Evolutionary conservation across 2,888 invertebrate genomes (phyloP), one percentile per base, ranked within the genome.

Genomic region (Ephialtes manifestator): DNA sequence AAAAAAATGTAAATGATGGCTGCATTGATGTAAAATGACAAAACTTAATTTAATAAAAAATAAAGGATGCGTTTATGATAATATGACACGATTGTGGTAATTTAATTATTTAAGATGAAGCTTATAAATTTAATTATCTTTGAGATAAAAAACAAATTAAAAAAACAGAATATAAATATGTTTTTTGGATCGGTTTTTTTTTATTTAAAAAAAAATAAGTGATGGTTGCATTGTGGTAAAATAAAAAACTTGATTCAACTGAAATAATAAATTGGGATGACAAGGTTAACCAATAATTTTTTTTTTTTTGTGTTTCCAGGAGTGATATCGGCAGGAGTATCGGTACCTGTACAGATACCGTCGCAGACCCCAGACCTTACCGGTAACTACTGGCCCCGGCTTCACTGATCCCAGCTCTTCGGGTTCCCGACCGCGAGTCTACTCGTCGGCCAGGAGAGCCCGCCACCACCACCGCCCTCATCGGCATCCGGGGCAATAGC

Each of bases 361-460:
- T 98, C 97, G 90, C 97, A 97, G 94, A 96, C 96, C 90, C 96
- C 97, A 87, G 97, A 97, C 94, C 95, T 97, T 94, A 95, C 97
- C 89, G 95, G 95, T 85, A 98, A 97, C 95, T 98, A 98, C 95
- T 98, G 98, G 98, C 97, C 98, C 51, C 95, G 98, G 94, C 96
- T 98, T 94, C 98, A 97, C 97, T 97, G 98, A 98, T 98, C 97
- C 95, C 97, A 97, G 96, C 97, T 97, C 92, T 97, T 97, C 96
- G 97, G 97, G 96, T 97, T 97, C 95, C 96, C 97, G 93, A 96
- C 97, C 95, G 96, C 95, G 94, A 95, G 97, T 94, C 95, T 97
- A 85, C 96, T 97, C 94, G 96, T 94, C 88, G 93, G 94, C 89
- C 94, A 94, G 93, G 94, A 94, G 93, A 94, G 93, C 94, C 94